Base-by-base conservation (phyloP, 2,113 vertebrate species). In the Cebus imitator region DNA sequence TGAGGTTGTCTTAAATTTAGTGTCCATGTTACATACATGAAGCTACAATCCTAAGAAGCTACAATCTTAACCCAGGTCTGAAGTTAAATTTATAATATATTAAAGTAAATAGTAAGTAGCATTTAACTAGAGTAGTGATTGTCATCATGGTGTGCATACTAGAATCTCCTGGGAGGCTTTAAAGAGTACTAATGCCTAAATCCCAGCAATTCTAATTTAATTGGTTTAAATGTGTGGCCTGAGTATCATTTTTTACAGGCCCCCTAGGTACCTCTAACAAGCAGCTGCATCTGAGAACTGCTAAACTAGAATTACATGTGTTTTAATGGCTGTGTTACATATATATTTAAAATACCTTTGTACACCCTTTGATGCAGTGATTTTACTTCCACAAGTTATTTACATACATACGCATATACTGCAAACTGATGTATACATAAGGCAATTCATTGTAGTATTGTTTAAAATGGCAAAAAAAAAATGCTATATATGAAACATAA, bases 381-480 rank as follows among this genome's bases (percentile, higher is more conserved):
- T 96, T 98, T 93, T 32, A 72, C 25, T 96, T 96, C 27, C 68
- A 32, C 30, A 35, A 93, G 30, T 86, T 93, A 52, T 83, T 92
- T 84, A 87, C 43, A 12, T 48, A 90, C 37, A 48, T 25, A 52
- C 23, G 37, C 90, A 2, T 20, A 14, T 21, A 18, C 4, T 91
- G 17, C n/a, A 85, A 5, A 45, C 6, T 95, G 58, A 73, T 81
- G 0, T 30, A 92, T 92, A 92, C 35, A 80, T 6, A 86, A 92
- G 58, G 16, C 32, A 94, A 37, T 87, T 94, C 10, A 76, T 91
- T 86, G 17, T 68, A 83, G n/a, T 76, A 68, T 75, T 94, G 21
- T 80, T 95, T 88, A 80, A 72, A 73, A 94, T 76, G 25, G 10
- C n/a, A 91, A 91, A 83, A 80, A 96, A 79, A 58, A 64, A 64